Evolutionary conservation across 1,140 invertebrate genomes (phyloP), one percentile per base, ranked within the genome.

Genomic region (Tetranychus urticae): DNA sequence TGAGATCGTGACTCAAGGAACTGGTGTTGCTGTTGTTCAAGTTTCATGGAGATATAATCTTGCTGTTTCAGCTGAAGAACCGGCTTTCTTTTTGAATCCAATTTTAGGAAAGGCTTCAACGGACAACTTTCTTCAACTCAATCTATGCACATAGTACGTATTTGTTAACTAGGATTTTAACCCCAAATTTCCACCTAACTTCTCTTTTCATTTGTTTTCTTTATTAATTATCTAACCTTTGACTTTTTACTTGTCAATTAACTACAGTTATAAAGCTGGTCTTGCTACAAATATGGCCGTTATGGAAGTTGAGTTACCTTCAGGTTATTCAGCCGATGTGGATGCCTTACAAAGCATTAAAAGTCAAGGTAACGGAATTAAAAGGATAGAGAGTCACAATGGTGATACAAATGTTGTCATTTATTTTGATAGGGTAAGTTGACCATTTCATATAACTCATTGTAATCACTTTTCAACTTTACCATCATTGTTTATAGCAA

Each of bases 21-120:
- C 75, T 42, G 91, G 91, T 45, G 80, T 91, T 68, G 86, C 81
- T 0, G 70, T 93, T 52, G 77, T 89, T 42, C 86, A 89, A 71
- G 68, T 94, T 1, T 82, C 81, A 3, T 88, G 85, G 66, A 77
- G 77, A 55, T 90, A 89, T 68, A 86, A 88, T 71, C 78, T 88
- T 42, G 88, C 89, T 71, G 86, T 90, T 5, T 89, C 88, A 23
- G 86, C 83, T 12, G 82, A 87, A 23, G 87, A 84, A 80, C 88
- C 89, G 2, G 75, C 88, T 31, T 94, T 91, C 71, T 84, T 81
- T 6, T 74, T 93, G 4, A 88, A 91, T 74, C 88, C 87, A 12
- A 81, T 89, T 64, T 80, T 92, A 2, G 85, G 89, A 70, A 82
- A 82, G 66, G 85, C 83, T 65, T 88, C 87, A 0, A 84, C 86